phyloP scores from a whole-genome alignment of 2,888 invertebrate species.

The Schizaphis graminum region DNA sequence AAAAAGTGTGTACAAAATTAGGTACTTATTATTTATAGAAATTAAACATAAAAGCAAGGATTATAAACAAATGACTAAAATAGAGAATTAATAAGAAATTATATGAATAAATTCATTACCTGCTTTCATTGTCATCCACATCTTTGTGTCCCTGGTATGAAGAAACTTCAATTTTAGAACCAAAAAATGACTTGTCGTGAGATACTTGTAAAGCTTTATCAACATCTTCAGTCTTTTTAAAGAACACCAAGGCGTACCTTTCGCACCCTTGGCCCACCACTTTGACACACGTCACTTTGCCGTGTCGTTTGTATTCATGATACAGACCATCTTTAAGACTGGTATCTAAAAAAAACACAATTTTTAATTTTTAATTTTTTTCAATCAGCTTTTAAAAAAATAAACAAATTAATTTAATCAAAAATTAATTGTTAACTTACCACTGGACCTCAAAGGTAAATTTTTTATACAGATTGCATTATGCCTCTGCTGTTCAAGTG shows the following conservation, averaged over 20 bases:
- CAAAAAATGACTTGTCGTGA: slow-evolving; percentile 96
- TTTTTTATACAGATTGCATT: slow-evolving; percentile 92
- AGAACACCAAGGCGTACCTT: slow-evolving; percentile 93
- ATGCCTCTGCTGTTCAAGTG: slow-evolving; percentile 80
- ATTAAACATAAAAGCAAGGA: neutral
- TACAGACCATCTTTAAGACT: slow-evolving; percentile 97
- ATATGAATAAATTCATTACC: slow-evolving; percentile 68
- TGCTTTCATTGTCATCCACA: slow-evolving; percentile 72
- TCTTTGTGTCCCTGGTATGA: slow-evolving; percentile 85
- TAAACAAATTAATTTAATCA: neutral
- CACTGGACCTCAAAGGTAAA: slow-evolving; percentile 85
- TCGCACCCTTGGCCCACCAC: slow-evolving; percentile 92
- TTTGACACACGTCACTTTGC: slow-evolving; percentile 95
- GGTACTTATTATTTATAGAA: neutral
- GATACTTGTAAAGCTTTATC: slow-evolving; percentile 96
- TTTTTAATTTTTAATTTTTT: slow-evolving; percentile 45
- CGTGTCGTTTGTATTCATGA: slow-evolving; percentile 99
- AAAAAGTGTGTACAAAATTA: slow-evolving; percentile 17
- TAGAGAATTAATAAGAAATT: neutral
- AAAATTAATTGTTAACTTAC: slow-evolving; percentile 69
- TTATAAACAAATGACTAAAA: neutral
- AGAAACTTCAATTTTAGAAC: slow-evolving; percentile 95
- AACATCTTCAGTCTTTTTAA: slow-evolving; percentile 97
- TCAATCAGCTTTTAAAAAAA: slow-evolving; percentile 4
- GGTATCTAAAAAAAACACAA: slow-evolving; percentile 77